Conservation (phyloP, 2,113 vertebrate species). For the Amphiprion ocellaris region DNA sequence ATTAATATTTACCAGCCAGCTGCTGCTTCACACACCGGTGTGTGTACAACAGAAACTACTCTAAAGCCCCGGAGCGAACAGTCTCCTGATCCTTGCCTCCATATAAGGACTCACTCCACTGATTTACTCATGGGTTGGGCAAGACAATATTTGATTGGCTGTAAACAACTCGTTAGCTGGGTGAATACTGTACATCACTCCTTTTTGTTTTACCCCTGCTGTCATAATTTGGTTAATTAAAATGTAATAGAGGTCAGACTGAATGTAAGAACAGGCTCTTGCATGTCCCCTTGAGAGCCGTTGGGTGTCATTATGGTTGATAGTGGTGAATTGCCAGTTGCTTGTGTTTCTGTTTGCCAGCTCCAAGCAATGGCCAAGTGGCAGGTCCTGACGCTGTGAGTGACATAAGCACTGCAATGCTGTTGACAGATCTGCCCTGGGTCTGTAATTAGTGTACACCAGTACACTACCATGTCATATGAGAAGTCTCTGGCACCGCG, state of each 20-base stretch:
- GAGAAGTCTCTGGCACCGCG: conserved; percentile 56
- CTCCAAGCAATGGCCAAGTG: conserved; percentile 12
- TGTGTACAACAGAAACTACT: conserved; percentile 59
- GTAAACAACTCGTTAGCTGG: conserved; percentile 38
- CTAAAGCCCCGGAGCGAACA: conserved; percentile 35
- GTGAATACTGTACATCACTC: conserved; percentile 5
- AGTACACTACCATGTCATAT: conserved; percentile 62
- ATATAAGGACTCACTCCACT: conserved; percentile 65
- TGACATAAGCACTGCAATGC: conserved; percentile 62
- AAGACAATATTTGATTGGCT: conserved; percentile 30
- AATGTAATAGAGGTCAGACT: conserved; percentile 11
- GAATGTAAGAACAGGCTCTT: conserved; percentile 8
- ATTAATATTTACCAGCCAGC: conserved; percentile 53
- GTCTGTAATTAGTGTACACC: conserved; percentile 66
- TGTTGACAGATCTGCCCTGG: conserved; percentile 64
- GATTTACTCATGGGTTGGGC: conserved; percentile 37
- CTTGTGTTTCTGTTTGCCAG: conserved; percentile 42
- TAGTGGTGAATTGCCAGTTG: conserved; percentile 35
- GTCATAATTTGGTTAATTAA: conserved; percentile 48
- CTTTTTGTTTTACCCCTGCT: conserved; percentile 38
- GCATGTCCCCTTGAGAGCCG: conserved; percentile 3
- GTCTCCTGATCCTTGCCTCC: conserved; percentile 55
- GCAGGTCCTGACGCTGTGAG: conserved; percentile 53
- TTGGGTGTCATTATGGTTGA: conserved; percentile 11
- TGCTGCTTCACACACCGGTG: conserved; percentile 44